Evolutionary conservation across 1,140 invertebrate species (phyloP).

Genomic region (Hyles vespertilio): DNA sequence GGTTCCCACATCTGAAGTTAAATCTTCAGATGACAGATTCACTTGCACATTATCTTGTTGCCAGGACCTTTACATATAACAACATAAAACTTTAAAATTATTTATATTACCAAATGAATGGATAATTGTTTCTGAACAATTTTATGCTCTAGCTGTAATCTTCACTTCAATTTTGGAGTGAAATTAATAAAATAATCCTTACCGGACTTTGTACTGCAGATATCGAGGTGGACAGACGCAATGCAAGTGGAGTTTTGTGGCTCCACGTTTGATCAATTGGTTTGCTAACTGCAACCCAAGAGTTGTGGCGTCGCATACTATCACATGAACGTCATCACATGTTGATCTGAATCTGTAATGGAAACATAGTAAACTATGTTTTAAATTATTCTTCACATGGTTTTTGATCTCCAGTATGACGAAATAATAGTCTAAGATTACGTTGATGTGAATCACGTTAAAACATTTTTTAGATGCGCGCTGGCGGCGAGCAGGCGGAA

Average conservation of each 20-base stretch:
- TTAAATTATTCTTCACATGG: no score
- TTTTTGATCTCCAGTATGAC: no score
- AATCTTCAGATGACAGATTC: conserved; percentile 1
- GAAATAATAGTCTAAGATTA: no score
- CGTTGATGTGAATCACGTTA: no score
- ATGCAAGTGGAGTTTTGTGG: conserved; percentile 5
- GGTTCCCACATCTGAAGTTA: not conserved
- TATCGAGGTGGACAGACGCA: not conserved
- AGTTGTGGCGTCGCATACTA: not conserved
- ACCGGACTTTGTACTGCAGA: conserved; percentile 4
- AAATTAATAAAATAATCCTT: no score
- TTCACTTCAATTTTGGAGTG: no score
- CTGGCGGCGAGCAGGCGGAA: no score
- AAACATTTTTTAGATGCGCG: no score
- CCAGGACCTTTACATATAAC: conserved; percentile 1
- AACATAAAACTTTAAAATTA: not conserved
- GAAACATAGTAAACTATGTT: no score
- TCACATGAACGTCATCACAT: not conserved
- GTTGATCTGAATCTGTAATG: conserved; percentile 8
- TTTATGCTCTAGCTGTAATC: no score
- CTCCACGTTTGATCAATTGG: conserved; percentile 4
- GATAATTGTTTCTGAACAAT: no score
- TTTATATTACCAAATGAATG: no score
- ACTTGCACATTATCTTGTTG: not conserved
- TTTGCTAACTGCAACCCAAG: conserved; percentile 3